Evolutionary conservation across 1,140 invertebrate species (phyloP), one percentile per base, ranked within the genome.

Genomic region (Drosophila sp.): DNA sequence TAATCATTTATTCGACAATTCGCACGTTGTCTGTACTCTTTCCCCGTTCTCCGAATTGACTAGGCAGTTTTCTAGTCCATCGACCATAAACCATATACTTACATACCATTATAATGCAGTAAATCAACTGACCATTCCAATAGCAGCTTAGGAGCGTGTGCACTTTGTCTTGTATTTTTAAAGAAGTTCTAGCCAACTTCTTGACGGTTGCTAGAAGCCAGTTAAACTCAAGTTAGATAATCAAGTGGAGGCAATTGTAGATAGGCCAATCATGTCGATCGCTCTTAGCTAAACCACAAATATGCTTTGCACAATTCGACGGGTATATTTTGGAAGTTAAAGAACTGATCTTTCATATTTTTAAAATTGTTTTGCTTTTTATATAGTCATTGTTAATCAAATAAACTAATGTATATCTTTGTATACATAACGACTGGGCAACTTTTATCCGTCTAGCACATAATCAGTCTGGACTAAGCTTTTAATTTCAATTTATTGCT

Each of bases 1-100:
- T 73, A 85, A 84, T 84, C 74, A 47, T 32, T 35, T 6, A 30
- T 25, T 10, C 4, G 3, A 35, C 56, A 8, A 38, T 10, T 38
- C 25, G 33, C 29, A 38, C 23, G 56, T 35, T 58, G 32, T 4
- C 56, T 58, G 17, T 35, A 25, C 30, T 17, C 8, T 33, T 23
- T 58, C 3, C 32, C 30, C 29, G 1, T 17, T 41, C n/a, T 35
- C 11, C 25, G 7, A 50, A 27, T 50, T 50, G 44, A 50, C 44
- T 50, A 27, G 25, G 44, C 44, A 50, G 23, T 50, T 50, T 44
- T 47, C 10, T 27, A 10, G 25, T 7, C 7, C 17, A 17, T 17
- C 17, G 17, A 25, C 3, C 44, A 50, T 50, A 50, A 50, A 50
- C 44, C 23, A 41, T 17, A 17, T 17, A 17, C 17, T 17, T 17